Evolutionary conservation across 2,797 vertebrate species (phyloP), one percentile per base, ranked within the genome.

Genomic region (Ptychobarbus kaznakovi): DNA sequence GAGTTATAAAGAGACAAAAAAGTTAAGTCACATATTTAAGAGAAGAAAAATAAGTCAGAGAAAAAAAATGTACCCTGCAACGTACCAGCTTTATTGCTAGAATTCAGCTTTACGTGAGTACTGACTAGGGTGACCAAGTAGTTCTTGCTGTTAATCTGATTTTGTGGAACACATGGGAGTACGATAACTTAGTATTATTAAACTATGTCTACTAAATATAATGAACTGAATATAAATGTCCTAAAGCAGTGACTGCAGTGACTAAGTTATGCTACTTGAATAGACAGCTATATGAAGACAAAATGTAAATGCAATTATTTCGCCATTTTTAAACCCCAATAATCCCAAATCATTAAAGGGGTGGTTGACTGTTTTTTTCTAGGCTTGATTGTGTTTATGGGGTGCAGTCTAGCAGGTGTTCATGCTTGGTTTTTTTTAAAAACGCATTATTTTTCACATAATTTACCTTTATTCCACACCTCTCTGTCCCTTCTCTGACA

Each of bases 1-100:
- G 90, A 38, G 35, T n/a, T 7, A 74, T 35, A 35, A 40, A 38
- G 44, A 9, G 3, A n/a, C 80, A 70, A 53, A 58, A 35, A 49
- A 38, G 20, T 15, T 28, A 20, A 8, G 35, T 35, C 56, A 58
- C 58, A 18, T 2, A 16, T 72, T 1, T 13, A 18, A 7, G 22
- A 20, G 5, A 63, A 22, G 12, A 40, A 58, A n/a, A 32, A 32
- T 32, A 32, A 58, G 8, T 22, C 7, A 22, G 20, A 18, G 0
- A 40, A 42, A 42, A 22, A 56, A 20, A 0, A 58, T 4, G 56
- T 58, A n/a, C 22, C 22, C 20, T 58, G 56, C 56, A 58, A 20
- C 9, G 11, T n/a, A 22, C 22, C 53, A 56, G 53, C 53, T n/a
- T n/a, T 25, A 11, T 61, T 25, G 58, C 58, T 61, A 61, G 1